These are phyloP conservation scores for Bombus balteatus DNA, from an alignment of 1,140 invertebrate genomes.

Conservation along the genomic window DNA sequence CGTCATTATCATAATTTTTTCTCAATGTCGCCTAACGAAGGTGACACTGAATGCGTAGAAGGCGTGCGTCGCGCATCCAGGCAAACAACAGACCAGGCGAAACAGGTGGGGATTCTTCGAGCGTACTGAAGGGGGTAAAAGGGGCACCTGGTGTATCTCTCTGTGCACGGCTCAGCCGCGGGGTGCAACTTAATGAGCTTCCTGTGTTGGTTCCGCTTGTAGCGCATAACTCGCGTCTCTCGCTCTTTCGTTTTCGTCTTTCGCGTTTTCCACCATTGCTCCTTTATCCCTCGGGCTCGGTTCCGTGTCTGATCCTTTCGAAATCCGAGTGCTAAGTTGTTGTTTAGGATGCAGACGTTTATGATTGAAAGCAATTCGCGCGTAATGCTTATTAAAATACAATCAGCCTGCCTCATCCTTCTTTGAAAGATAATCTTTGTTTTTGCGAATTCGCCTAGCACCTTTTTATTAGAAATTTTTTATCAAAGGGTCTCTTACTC, in stretches of 20 bases:
- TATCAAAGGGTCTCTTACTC: background rate
- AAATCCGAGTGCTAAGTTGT: slow-evolving; percentile 18
- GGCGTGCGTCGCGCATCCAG: slow-evolving; percentile 41
- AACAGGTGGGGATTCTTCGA: slow-evolving; percentile 42
- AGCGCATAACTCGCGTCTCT: slow-evolving; percentile 63
- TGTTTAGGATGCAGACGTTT: slow-evolving; percentile 4
- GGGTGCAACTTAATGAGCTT: slow-evolving; percentile 74
- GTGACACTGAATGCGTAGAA: slow-evolving; percentile 56
- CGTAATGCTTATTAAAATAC: background rate
- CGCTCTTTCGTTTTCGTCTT: slow-evolving; percentile 31
- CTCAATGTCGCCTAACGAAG: slow-evolving; percentile 65
- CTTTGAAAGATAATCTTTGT: background rate
- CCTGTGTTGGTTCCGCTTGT: slow-evolving; percentile 72
- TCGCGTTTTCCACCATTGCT: background rate
- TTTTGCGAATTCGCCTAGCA: background rate
- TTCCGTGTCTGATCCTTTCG: slow-evolving; percentile 19
- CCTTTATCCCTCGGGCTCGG: background rate
- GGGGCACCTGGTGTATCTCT: slow-evolving; percentile 60
- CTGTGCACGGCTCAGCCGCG: slow-evolving; percentile 59
- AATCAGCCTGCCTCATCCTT: background rate
- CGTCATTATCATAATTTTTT: slow-evolving; percentile 69
- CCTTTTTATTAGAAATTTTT: background rate
- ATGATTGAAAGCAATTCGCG: slow-evolving; percentile 3
- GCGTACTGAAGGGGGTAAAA: slow-evolving; percentile 31
- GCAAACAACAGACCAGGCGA: slow-evolving; percentile 44